phyloP scores from a whole-genome alignment of 2,797 vertebrate species.

The Benthosema pterotum region DNA sequence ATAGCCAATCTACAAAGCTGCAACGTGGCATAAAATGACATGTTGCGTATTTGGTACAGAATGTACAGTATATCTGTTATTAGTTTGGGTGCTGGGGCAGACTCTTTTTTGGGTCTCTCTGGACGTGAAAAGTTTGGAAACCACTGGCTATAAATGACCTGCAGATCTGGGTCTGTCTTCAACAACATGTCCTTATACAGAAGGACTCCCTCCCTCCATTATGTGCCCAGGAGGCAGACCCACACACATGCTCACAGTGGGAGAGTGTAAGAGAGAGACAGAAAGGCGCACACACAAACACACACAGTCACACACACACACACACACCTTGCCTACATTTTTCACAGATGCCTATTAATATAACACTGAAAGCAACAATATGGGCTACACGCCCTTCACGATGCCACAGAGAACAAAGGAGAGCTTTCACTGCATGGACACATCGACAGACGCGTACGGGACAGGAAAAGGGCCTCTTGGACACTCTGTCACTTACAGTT shows the following conservation, averaged over 20 bases:
- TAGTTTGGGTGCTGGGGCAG: too few species aligned
- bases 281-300: not conserved
- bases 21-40: too few species aligned
- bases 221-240: conserved; percentile 45
- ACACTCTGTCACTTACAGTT: conserved; percentile 24
- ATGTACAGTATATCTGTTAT: too few species aligned
- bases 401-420: conserved; percentile 61
- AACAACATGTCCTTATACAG: conserved; percentile 29
- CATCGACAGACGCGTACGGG: conserved; percentile 36
- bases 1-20: too few species aligned
- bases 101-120: too few species aligned
- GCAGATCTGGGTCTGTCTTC: too few species aligned
- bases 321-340: conserved; percentile 44
- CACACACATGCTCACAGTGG: conserved; percentile 30
- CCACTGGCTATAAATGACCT: too few species aligned
- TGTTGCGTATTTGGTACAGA: too few species aligned
- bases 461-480: conserved; percentile 9
- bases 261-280: conserved; percentile 3
- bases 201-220: conserved; percentile 34
- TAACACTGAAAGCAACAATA: conserved; percentile 58
- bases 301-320: conserved; percentile 27
- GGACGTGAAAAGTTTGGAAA: too few species aligned
- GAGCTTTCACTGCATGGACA: conserved; percentile 47
- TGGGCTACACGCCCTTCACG: conserved; percentile 33
- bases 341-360: conserved; percentile 65